These are phyloP conservation scores for Amphiprion clarkii DNA, from an alignment of 2,797 vertebrate species.

Conservation along the genomic window DNA sequence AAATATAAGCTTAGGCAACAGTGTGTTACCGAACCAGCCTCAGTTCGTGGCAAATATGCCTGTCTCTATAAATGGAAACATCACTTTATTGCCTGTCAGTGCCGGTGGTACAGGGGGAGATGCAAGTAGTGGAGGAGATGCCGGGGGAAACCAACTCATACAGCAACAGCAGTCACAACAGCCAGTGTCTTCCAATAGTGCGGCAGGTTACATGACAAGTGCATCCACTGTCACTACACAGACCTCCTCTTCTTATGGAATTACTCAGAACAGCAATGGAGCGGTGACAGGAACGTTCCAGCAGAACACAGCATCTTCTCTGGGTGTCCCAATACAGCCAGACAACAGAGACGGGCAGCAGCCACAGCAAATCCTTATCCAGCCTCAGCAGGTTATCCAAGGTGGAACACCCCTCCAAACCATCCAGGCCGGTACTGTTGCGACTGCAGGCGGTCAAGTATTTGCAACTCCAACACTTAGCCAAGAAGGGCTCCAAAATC, in stretches of 20 bases:
- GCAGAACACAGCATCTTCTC: slow-evolving; percentile 64
- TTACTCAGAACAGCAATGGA: slow-evolving; percentile 76
- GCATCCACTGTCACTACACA: slow-evolving; percentile 89
- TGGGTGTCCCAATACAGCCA: slow-evolving; percentile 77
- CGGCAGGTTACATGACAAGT: slow-evolving; percentile 73
- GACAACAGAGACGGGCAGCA: slow-evolving; percentile 87
- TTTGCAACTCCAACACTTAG: slow-evolving; percentile 93
- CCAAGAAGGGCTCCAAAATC: slow-evolving; percentile 93
- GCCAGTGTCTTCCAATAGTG: slow-evolving; percentile 67
- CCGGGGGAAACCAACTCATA: slow-evolving; percentile 72
- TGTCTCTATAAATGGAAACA: slow-evolving; percentile 94
- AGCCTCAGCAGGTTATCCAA: slow-evolving; percentile 93
- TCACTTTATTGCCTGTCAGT: slow-evolving; percentile 94
- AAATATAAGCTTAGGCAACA: slow-evolving; percentile 90
- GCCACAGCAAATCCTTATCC: slow-evolving; percentile 93
- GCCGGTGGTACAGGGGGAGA: slow-evolving; percentile 67
- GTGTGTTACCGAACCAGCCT: slow-evolving; percentile 91
- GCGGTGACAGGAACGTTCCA: slow-evolving; percentile 70
- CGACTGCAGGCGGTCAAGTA: slow-evolving; percentile 89
- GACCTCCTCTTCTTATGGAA: slow-evolving; percentile 87
- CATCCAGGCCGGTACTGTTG: slow-evolving; percentile 89
- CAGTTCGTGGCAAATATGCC: slow-evolving; percentile 97
- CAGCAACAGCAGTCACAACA: slow-evolving; percentile 72
- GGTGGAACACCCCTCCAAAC: slow-evolving; percentile 90
- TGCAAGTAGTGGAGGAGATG: slow-evolving; percentile 58